These are phyloP conservation scores for Harpegnathos saltator DNA, from an alignment of 1,140 invertebrate genomes.

Conservation along the genomic window DNA sequence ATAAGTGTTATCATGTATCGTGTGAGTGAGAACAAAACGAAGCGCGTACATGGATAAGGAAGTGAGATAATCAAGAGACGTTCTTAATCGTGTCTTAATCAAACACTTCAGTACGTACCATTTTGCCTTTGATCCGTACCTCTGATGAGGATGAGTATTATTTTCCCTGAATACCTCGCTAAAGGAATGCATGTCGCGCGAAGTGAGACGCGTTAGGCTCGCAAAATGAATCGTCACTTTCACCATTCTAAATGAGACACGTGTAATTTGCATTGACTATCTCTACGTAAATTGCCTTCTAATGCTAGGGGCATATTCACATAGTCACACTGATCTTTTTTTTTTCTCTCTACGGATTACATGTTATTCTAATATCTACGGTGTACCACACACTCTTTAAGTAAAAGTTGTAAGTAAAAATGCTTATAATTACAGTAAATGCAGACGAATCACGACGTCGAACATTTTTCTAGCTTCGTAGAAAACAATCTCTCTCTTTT, in stretches of 20 bases:
- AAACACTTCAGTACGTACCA: constrained; percentile 8
- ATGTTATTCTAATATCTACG: constrained; percentile 79
- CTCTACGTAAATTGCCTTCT: constrained; percentile 74
- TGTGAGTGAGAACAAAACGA: not conserved
- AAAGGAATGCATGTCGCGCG: constrained; percentile 39
- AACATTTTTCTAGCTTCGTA: constrained; percentile 53
- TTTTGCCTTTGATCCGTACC: constrained; percentile 22
- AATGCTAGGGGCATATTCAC: constrained; percentile 80
- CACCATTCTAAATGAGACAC: constrained; percentile 64
- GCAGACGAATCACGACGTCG: constrained; percentile 79
- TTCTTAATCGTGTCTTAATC: not conserved
- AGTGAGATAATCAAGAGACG: not conserved
- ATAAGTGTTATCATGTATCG: not conserved
- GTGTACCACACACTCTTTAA: constrained; percentile 80
- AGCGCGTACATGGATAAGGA: not conserved
- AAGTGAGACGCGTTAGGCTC: constrained; percentile 55
- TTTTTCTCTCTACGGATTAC: constrained; percentile 78
- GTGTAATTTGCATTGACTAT: constrained; percentile 72
- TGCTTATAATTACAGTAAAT: constrained; percentile 80
- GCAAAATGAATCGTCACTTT: constrained; percentile 63
- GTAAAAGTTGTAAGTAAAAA: constrained; percentile 84
- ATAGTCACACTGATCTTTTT: constrained; percentile 82
- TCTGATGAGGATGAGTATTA: not conserved
- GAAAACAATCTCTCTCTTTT: constrained; percentile 10
- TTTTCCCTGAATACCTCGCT: constrained; percentile 44